These are phyloP conservation scores for Eledone cirrhosa DNA, from an alignment of 2,888 invertebrate species.

Conservation along the genomic window DNA sequence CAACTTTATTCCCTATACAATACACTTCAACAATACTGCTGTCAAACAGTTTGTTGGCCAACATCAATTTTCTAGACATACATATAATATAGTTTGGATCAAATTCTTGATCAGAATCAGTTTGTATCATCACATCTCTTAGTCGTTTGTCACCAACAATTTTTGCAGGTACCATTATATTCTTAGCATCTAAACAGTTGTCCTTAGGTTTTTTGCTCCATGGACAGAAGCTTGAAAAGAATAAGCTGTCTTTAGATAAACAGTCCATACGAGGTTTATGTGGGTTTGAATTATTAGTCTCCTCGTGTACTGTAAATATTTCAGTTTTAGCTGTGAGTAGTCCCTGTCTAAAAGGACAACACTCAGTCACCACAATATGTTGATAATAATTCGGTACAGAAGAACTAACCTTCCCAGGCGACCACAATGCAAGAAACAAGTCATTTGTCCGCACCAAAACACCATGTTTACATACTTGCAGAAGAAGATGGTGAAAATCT, in stretches of 20 bases:
- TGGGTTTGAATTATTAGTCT: slow-evolving; percentile 33
- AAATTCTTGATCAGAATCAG: slow-evolving; percentile 45
- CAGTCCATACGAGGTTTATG: slow-evolving; percentile 36
- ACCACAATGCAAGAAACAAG: slow-evolving; percentile 51
- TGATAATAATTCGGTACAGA: slow-evolving; percentile 49
- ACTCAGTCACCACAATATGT: slow-evolving; percentile 52
- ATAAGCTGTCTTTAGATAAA: slow-evolving; percentile 39
- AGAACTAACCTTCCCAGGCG: slow-evolving; percentile 30
- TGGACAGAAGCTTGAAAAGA: slow-evolving; percentile 52
- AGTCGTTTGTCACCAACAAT: slow-evolving; percentile 50
- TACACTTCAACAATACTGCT: slow-evolving; percentile 52
- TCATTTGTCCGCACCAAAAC: slow-evolving; percentile 53
- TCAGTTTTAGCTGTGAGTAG: slow-evolving; percentile 50
- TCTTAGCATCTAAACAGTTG: slow-evolving; percentile 35
- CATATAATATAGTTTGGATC: slow-evolving; percentile 55
- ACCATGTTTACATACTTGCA: slow-evolving; percentile 44
- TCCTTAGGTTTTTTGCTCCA: slow-evolving; percentile 36
- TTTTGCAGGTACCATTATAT: slow-evolving; percentile 40
- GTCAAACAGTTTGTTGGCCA: slow-evolving; percentile 53
- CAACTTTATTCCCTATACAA: slow-evolving; percentile 29
- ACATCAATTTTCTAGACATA: slow-evolving; percentile 52
- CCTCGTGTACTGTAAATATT: slow-evolving; percentile 42
- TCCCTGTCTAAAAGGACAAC: slow-evolving; percentile 54
- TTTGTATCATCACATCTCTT: slow-evolving; percentile 49
- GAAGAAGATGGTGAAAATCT: slow-evolving; percentile 50